Evolutionary conservation across 2,113 vertebrate genomes (phyloP).

Genomic region (Ammodytes marinus): DNA sequence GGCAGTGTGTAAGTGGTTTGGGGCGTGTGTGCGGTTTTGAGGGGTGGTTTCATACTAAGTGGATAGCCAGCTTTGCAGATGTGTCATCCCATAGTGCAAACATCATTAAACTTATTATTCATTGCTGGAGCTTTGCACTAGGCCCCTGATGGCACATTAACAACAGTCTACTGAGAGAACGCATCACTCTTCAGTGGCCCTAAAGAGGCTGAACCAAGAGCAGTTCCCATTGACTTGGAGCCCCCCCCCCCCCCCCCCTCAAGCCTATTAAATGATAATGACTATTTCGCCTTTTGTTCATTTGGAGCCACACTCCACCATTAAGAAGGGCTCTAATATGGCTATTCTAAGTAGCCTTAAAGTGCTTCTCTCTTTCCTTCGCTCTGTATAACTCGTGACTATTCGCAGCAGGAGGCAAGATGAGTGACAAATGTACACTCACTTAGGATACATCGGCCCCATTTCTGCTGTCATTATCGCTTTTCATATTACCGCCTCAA

Average conservation of each 20-base stretch:
- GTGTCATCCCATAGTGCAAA: constrained; percentile 75
- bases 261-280: constrained; percentile 79
- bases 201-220: constrained; percentile 67
- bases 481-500: constrained; percentile 33
- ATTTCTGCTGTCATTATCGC: constrained; percentile 61
- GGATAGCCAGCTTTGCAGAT: constrained; percentile 57
- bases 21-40: constrained; percentile 47
- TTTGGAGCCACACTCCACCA: constrained; percentile 68
- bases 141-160: constrained; percentile 76
- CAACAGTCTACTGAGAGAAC: constrained; percentile 68
- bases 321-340: constrained; percentile 64
- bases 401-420: constrained; percentile 53
- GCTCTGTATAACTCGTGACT: constrained; percentile 48
- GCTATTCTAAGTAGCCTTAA: constrained; percentile 38
- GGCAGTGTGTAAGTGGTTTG: constrained; percentile 43
- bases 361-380: constrained; percentile 28
- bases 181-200: constrained; percentile 71
- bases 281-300: constrained; percentile 78
- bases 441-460: constrained; percentile 38
- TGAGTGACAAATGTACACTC: constrained; percentile 55
- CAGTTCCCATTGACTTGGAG: constrained; percentile 61
- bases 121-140: constrained; percentile 65
- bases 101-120: constrained; percentile 77
- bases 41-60: constrained; percentile 66
- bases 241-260: constrained; percentile 60